Conservation (phyloP, 2,113 vertebrate genomes). For the Caracal caracal region DNA sequence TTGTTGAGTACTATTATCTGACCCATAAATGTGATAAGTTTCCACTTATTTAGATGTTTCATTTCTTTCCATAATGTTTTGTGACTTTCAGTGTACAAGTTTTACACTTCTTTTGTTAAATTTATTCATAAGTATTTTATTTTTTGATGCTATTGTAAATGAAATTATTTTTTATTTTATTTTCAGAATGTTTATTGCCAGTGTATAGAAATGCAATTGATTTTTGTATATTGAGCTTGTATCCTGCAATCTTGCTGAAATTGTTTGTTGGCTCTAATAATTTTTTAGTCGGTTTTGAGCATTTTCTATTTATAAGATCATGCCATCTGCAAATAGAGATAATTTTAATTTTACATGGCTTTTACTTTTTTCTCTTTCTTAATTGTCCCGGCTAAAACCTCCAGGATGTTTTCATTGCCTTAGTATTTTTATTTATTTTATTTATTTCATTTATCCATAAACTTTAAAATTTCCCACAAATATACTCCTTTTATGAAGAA, state of each 20-base stretch:
- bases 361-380: neutral
- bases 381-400: neutral
- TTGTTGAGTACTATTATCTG: neutral
- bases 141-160: neutral
- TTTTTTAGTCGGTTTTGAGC: neutral
- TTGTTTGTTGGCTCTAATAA: neutral
- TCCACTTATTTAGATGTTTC: conserved; percentile 23
- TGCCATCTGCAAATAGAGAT: neutral
- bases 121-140: neutral
- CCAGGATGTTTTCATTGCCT: neutral
- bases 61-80: conserved; percentile 3
- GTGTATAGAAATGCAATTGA: neutral
- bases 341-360: neutral
- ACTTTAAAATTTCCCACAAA: neutral
- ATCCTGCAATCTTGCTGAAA: neutral
- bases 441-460: neutral
- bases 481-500: conserved; percentile 24
- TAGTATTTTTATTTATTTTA: conserved; percentile 20
- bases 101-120: neutral
- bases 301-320: conserved; percentile 7
- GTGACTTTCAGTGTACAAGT: neutral
- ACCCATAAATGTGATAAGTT: neutral
- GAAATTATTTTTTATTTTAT: conserved; percentile 17
- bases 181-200: neutral
- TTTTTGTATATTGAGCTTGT: neutral